Base-by-base conservation (phyloP, 2,113 vertebrate species). In the Herpailurus yagouaroundi region DNA sequence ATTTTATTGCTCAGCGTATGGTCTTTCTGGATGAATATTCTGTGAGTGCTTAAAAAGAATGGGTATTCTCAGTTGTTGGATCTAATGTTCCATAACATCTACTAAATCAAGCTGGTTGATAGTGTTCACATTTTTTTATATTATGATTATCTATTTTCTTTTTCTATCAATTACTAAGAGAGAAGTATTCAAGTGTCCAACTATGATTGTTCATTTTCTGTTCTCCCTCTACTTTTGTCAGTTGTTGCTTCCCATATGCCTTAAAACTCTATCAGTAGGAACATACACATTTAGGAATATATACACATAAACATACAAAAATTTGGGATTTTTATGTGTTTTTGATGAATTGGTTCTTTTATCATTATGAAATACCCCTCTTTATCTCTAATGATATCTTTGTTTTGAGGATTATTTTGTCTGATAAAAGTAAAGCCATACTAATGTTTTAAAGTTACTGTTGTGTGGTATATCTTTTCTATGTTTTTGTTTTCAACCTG, bases 311-410 rank as follows among this genome's bases (percentile, higher is more conserved):
- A 71, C 29, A 90, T 33, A 60, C 0, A 69, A 64, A 52, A 82
- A 76, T 82, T 86, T 90, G 45, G 60, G 23, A 90, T 94, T 90
- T 80, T 55, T 79, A 57, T 86, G 74, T 96, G 57, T 31, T 82
- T 38, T 81, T 90, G 19, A 81, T 76, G 55, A 80, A 85, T 19
- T 71, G 36, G 41, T 13, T 89, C n/a, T 89, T 88, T 50, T 76
- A n/a, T 55, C 19, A 15, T 50, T 69, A 80, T 31, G 36, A 81
- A 81, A 84, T 82, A 29, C 29, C 29, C 52, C 29, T 36, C 38
- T 91, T 45, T 50, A 74, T 79, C 64, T 63, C 38, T n/a, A 73
- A n/a, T 1, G 15, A 55, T 55, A 36, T 86, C 80, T 85, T 66
- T 90, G 48, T 86, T 91, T 73, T 94, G 48, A 77, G 77, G 60